Percentiles rank a stretch among this genome's conserved stretches.
These are phyloP conservation scores for Anoplius nigerrimus DNA, from an alignment of 2,888 invertebrate species.

Conservation along the genomic window DNA sequence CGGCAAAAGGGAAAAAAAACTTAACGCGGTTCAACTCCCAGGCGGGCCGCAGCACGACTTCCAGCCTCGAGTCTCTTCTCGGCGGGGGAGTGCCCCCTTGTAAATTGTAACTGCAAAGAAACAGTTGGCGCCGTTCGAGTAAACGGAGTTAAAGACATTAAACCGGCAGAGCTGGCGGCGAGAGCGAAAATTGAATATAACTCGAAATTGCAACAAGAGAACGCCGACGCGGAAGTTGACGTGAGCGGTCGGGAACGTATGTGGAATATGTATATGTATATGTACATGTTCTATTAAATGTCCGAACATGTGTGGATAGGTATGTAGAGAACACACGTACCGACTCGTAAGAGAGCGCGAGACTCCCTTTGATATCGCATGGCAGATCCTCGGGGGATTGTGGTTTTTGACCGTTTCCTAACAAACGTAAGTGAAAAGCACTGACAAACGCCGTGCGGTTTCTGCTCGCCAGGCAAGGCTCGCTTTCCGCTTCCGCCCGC, in stretches of 20 bases:
- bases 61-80: too few species aligned
- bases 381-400: background rate
- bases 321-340: background rate
- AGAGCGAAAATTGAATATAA: conserved; percentile 2
- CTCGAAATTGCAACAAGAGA: background rate
- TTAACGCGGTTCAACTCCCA: too few species aligned
- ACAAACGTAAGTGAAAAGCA: conserved; percentile 5
- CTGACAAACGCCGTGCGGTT: background rate
- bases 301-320: background rate
- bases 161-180: background rate
- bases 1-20: too few species aligned
- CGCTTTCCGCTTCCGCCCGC: conserved; percentile 2
- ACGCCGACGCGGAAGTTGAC: background rate
- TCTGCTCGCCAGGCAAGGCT: too few species aligned
- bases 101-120: too few species aligned
- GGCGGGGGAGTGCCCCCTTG: too few species aligned
- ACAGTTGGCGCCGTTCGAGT: too few species aligned
- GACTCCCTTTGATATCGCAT: background rate
- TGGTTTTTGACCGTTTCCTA: conserved; percentile 8
- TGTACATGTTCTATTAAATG: too few species aligned
- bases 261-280: too few species aligned
- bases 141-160: too few species aligned
- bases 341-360: background rate
- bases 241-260: too few species aligned
- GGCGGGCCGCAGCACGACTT: too few species aligned